Evolutionary conservation across 2,113 vertebrate species (phyloP), one percentile per base, ranked within the genome.

Genomic region (Picathartes gymnocephalus): DNA sequence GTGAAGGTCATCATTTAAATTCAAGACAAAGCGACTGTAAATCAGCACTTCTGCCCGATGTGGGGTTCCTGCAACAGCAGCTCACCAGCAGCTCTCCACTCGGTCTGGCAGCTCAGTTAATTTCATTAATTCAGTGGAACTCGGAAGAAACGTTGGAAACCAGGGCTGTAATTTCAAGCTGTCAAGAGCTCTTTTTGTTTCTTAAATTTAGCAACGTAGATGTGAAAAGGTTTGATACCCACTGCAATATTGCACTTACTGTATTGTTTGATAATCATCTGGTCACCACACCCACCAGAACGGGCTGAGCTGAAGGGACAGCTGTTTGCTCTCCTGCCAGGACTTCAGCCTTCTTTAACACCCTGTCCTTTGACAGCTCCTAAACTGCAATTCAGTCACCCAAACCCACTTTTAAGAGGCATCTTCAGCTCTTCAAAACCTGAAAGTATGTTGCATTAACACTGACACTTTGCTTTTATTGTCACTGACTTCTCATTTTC

Each of bases 1-100:
- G 73, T 51, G 80, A 91, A 96, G 86, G 87, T 83, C 61, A 3
- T 35, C 51, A 60, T 89, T 92, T 85, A 80, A 89, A 95, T 88
- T 82, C 71, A 87, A 85, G 85, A 65, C 56, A 87, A 92, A 87
- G 66, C 0, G 0, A 92, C 7, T 14, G 62, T 47, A 54, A 88
- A 72, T 53, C 62, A 91, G 45, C 53, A 66, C 74, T 42, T 70
- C 30, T 70, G 54, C 79, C 76, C 1, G 57, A 71, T 31, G 81
- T 65, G 65, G 70, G n/a, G 60, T 3, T 81, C 71, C 56, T 72
- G 58, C 0, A 0, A 79, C 48, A 47, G 72, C 2, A 0, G 61
- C 74, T 86, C 85, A 68, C 62, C 40, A 5, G 45, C 47, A 77
- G 47, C 62, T 47, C 62, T 60, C 37, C 58, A 61, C 23, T 3